phyloP scores from a whole-genome alignment of 2,113 vertebrate species.

The Laticauda laticaudata region DNA sequence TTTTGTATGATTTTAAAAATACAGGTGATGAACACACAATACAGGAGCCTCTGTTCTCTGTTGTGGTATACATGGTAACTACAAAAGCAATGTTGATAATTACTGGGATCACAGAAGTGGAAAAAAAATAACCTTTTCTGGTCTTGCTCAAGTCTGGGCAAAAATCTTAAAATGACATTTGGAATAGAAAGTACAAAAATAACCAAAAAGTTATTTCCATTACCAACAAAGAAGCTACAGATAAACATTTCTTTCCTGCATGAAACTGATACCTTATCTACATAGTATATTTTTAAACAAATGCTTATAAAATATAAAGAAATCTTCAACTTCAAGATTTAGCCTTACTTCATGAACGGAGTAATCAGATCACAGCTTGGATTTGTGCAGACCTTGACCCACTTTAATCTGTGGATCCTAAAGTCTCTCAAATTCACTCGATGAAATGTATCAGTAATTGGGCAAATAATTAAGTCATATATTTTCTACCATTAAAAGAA shows the following conservation, averaged over 20 bases:
- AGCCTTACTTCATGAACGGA: background rate
- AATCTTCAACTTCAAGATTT: background rate
- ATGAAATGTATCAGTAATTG: background rate
- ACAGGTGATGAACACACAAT: background rate
- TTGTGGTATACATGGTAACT: background rate
- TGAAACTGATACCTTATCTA: background rate
- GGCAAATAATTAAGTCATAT: background rate
- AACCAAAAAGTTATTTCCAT: background rate
- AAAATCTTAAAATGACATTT: background rate
- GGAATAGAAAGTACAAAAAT: background rate
- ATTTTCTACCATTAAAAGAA: background rate
- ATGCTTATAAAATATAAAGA: background rate
- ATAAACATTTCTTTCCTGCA: background rate
- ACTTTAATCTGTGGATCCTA: background rate
- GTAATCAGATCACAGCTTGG: background rate
- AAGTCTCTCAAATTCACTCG: background rate
- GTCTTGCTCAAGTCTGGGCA: background rate
- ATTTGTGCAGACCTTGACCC: background rate
- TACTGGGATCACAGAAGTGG: background rate
- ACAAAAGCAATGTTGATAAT: background rate
- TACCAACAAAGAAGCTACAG: background rate
- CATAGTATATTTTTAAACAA: background rate
- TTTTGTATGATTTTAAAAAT: background rate
- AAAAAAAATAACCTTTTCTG: background rate
- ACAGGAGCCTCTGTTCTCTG: background rate